phyloP scores from a whole-genome alignment of 2,797 vertebrate genomes.

The Falco cherrug region DNA sequence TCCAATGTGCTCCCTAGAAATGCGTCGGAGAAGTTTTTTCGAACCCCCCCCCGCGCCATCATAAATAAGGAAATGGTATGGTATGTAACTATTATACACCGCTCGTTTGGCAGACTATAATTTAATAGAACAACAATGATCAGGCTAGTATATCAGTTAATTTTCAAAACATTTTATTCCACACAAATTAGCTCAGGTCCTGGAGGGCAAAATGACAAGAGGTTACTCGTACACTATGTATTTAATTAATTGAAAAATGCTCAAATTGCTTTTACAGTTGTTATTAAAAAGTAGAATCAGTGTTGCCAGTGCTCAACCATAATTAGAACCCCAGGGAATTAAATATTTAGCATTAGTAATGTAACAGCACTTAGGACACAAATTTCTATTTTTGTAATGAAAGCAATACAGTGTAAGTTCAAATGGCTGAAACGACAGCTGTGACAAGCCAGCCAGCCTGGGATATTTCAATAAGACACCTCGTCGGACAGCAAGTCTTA shows the following conservation, averaged over 20 bases:
- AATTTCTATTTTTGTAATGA: constrained; percentile 99
- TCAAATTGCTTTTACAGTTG: constrained; percentile 99
- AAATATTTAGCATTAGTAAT: constrained; percentile 99
- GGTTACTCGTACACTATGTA: constrained; percentile 98
- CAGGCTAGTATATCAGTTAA: constrained; percentile 79
- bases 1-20: not conserved
- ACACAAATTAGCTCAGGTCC: constrained; percentile 98
- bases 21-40: not conserved
- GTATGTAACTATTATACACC: constrained; percentile 63
- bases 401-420: constrained; percentile 92
- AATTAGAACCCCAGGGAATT: constrained; percentile 99
- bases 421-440: constrained; percentile 95
- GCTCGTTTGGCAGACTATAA: constrained; percentile 72
- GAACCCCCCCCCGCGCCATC: not conserved
- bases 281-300: constrained; percentile 97
- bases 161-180: constrained; percentile 92
- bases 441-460: constrained; percentile 89
- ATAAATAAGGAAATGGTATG: constrained; percentile 11
- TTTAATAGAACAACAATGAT: constrained; percentile 76
- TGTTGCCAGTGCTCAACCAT: constrained; percentile 98
- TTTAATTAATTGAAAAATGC: constrained; percentile 99
- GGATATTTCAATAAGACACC: constrained; percentile 95
- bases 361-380: constrained; percentile 99
- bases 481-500: constrained; percentile 91
- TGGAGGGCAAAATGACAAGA: constrained; percentile 99